phyloP scores from a whole-genome alignment of 2,797 vertebrate genomes.

The Protonibea diacanthus region DNA sequence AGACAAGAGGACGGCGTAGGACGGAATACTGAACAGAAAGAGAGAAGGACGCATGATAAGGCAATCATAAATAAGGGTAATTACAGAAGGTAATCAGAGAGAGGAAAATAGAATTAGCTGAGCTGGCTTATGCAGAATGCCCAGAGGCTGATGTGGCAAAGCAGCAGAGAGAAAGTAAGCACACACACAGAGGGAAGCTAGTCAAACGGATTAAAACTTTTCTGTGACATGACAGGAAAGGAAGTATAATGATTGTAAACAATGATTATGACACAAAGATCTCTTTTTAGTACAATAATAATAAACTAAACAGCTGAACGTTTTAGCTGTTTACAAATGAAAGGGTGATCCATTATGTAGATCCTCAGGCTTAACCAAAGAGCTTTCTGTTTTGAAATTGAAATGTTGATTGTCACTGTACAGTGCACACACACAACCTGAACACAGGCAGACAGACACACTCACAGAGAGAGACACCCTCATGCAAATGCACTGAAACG shows the following conservation, averaged over 20 bases:
- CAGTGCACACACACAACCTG: not conserved
- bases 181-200: not conserved
- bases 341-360: not conserved
- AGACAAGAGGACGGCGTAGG: not conserved
- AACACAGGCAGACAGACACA: not conserved
- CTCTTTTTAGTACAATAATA: not conserved
- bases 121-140: not conserved
- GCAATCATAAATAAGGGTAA: not conserved
- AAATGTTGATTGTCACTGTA: not conserved
- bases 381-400: not conserved
- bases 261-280: not conserved
- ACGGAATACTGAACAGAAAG: not conserved
- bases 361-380: not conserved
- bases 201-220: not conserved
- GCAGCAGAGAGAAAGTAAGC: not conserved
- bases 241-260: conserved; percentile 5
- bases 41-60: not conserved
- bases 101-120: conserved; percentile 1
- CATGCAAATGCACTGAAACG: conserved; percentile 10
- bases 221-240: not conserved
- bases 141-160: not conserved
- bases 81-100: conserved; percentile 7
- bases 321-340: not conserved
- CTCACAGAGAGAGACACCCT: not conserved
- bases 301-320: not conserved